Percentiles rank a stretch among this genome's conserved stretches.
These are phyloP conservation scores for Pelvicachromis taeniatus DNA, from an alignment of 2,113 vertebrate genomes.

Conservation along the genomic window DNA sequence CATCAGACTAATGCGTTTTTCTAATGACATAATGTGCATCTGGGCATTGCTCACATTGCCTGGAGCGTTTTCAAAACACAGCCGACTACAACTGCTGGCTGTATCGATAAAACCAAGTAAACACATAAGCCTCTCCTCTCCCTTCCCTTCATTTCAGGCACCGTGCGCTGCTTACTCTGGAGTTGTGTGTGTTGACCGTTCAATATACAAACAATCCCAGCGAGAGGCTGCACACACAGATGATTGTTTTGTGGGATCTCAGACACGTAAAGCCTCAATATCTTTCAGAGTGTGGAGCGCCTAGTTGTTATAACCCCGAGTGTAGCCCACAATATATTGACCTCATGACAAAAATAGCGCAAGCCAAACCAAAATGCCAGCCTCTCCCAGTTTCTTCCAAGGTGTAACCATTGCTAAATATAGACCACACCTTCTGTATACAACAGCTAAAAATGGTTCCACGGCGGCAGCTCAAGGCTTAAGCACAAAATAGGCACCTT, in stretches of 20 bases:
- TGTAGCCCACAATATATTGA: conserved; percentile 17
- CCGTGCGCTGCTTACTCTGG: conserved; percentile 14
- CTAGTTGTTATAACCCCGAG: conserved; percentile 43
- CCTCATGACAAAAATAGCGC: conserved; percentile 54
- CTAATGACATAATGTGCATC: not conserved
- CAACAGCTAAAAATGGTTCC: conserved; percentile 37
- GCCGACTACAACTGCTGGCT: not conserved
- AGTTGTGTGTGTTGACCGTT: conserved; percentile 20
- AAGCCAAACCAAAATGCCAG: conserved; percentile 51
- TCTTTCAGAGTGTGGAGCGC: conserved; percentile 2
- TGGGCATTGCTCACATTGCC: not conserved
- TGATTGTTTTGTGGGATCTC: conserved; percentile 3
- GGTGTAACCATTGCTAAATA: conserved; percentile 61
- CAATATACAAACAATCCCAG: conserved; percentile 38
- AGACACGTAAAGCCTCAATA: conserved; percentile 29
- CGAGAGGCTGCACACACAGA: conserved; percentile 32
- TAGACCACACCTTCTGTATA: conserved; percentile 59
- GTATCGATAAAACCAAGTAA: not conserved
- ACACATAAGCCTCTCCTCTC: not conserved
- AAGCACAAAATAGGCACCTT: not conserved
- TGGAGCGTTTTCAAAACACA: not conserved
- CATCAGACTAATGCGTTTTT: not conserved
- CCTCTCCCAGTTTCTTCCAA: conserved; percentile 61
- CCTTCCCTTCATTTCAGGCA: not conserved
- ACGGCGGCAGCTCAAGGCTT: not conserved